Evolutionary conservation across 2,797 vertebrate genomes (phyloP), one percentile per base, ranked within the genome.

Genomic region (Amblyraja radiata): DNA sequence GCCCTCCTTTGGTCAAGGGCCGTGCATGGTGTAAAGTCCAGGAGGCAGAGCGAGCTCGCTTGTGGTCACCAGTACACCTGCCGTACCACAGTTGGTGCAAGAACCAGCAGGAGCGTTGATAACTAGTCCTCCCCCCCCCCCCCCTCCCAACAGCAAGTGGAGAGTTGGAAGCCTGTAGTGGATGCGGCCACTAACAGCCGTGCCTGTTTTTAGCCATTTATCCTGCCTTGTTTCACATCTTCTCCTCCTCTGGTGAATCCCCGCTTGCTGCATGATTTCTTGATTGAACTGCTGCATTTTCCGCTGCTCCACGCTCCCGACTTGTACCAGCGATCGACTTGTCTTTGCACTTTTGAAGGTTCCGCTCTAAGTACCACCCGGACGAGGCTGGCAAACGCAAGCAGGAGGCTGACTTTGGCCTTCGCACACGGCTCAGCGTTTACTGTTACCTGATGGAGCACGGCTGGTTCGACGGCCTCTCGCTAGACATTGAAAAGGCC

Each of bases 321-420:
- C 6, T 16, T 6, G 54, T 32, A 71, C 86, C 65, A 4, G 71
- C 86, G 2, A 32, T 8, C 32, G 16, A 1, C 39, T 71, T 93
- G 39, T 95, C 63, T 65, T n/a, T 90, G 14, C 63, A 0, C 71
- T 68, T 94, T 94, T 93, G 63, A 95, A 97, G 98, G 98, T 99
- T 99, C 95, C 97, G 97, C 77, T 98, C 98, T 79, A 98, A 98
- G 94, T 99, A 99, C 94, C 98, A 99, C 94, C 98, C 98, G 0
- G 98, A 98, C 32, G 98, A 98, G 95, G 97, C 97, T 74, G 97
- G 96, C 6, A 96, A 97, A 36, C 96, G 98, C 0, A 97, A 97
- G 93, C 96, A 97, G 54, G 98, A 98, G 93, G 96, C 97, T 93
- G 97, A 96, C 86, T 95, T 96, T n/a, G 96, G 96, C 91, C 96